These are phyloP conservation scores for Ispidina lecontei DNA, from an alignment of 2,797 vertebrate species.

Conservation along the genomic window DNA sequence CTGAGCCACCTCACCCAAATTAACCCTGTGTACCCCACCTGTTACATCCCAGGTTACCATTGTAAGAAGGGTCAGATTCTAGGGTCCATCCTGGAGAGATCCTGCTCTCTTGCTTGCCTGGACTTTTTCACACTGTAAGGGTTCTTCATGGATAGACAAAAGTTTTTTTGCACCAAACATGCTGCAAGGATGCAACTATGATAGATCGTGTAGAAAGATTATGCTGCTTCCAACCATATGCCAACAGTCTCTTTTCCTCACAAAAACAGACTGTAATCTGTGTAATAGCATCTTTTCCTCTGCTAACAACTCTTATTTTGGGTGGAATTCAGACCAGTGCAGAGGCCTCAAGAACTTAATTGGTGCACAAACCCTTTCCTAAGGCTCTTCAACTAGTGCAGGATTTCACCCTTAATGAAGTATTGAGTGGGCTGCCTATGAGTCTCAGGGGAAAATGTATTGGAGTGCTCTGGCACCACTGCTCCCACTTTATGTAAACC, in stretches of 20 bases:
- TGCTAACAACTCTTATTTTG: slow-evolving; percentile 34
- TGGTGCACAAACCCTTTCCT: slow-evolving; percentile 5
- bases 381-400: slow-evolving; percentile 51
- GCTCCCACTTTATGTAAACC: slow-evolving; percentile 63
- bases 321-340: slow-evolving; percentile 38
- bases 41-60: neutral
- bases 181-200: neutral
- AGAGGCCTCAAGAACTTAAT: slow-evolving; percentile 39
- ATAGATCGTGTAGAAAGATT: neutral
- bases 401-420: slow-evolving; percentile 62
- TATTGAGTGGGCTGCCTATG: slow-evolving; percentile 53
- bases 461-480: slow-evolving; percentile 54
- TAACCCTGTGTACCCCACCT: neutral
- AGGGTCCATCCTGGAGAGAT: neutral
- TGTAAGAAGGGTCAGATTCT: neutral
- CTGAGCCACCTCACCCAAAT: neutral
- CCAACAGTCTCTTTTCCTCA: neutral
- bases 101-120: neutral
- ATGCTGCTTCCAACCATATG: neutral
- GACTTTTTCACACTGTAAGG: neutral
- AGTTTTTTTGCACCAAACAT: neutral
- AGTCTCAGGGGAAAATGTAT: slow-evolving; percentile 56
- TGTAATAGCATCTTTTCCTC: slow-evolving; percentile 27
- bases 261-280: slow-evolving; percentile 25
- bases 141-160: neutral